phyloP scores from a whole-genome alignment of 2,113 vertebrate species.

The Daboia siamensis region DNA sequence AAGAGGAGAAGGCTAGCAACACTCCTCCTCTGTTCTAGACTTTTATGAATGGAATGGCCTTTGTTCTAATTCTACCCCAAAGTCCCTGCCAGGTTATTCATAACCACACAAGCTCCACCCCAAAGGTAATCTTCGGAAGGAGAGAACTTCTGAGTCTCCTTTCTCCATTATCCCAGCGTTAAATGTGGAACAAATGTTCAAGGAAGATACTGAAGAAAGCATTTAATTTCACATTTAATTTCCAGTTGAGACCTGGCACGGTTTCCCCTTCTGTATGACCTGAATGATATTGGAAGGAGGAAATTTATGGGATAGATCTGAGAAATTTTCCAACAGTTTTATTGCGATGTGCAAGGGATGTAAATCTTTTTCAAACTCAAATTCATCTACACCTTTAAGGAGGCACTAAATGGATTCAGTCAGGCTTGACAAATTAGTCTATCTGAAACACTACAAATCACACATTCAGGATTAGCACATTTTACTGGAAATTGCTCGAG shows the following conservation, averaged over 20 bases:
- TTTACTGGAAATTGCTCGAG: constrained; percentile 60
- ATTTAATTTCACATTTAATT: constrained; percentile 45
- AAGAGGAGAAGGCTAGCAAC: background rate
- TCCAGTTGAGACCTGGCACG: constrained; percentile 37
- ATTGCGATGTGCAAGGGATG: constrained; percentile 38
- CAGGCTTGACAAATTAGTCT: constrained; percentile 65
- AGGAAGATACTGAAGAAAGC: constrained; percentile 29
- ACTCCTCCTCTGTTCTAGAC: background rate
- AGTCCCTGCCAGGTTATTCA: background rate
- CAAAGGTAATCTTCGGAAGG: background rate
- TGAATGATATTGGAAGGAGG: constrained; percentile 42
- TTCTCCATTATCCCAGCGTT: background rate
- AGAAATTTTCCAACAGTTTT: constrained; percentile 53
- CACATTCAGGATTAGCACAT: constrained; percentile 64
- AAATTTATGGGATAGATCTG: constrained; percentile 44
- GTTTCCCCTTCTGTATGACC: constrained; percentile 52
- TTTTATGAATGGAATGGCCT: background rate
- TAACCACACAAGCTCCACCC: background rate
- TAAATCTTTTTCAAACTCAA: constrained; percentile 51
- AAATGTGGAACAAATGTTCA: background rate
- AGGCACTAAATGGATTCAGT: constrained; percentile 48
- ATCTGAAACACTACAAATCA: constrained; percentile 49
- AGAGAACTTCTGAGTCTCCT: background rate
- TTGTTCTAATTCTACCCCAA: background rate
- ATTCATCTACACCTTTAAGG: constrained; percentile 51